phyloP scores from a whole-genome alignment of 2,797 vertebrate species.

The Nasua narica region DNA sequence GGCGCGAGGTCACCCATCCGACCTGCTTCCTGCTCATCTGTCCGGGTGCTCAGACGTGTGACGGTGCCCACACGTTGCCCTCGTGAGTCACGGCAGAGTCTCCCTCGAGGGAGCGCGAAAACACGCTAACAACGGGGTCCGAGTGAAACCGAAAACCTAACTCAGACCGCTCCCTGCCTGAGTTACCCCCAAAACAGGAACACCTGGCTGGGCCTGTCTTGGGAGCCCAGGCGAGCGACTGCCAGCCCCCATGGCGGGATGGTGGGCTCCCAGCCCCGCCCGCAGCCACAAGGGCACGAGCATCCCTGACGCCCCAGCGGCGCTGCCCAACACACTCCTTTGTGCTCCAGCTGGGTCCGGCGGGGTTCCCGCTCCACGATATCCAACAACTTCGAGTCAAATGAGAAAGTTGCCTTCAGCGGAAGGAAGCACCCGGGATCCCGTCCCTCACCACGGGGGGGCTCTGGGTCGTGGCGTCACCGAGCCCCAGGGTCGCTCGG shows the following conservation, averaged over 20 bases:
- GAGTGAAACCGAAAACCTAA: fast-evolving
- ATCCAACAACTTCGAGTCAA: fast-evolving
- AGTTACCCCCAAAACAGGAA: fast-evolving
- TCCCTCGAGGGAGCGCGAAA: background rate
- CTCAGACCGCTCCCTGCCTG: fast-evolving
- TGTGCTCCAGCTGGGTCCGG: fast-evolving
- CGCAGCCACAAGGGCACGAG: fast-evolving
- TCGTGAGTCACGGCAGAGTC: fast-evolving
- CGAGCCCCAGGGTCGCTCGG: fast-evolving
- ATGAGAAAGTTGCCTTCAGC: too few species aligned
- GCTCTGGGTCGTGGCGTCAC: fast-evolving
- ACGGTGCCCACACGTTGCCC: fast-evolving
- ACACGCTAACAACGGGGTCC: too few species aligned
- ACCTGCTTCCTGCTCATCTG: background rate
- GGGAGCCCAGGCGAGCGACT: fast-evolving
- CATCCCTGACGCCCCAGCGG: background rate
- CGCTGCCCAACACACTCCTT: too few species aligned
- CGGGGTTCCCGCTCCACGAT: fast-evolving
- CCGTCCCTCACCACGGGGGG: fast-evolving
- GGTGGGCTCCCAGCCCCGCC: fast-evolving
- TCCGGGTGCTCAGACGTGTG: fast-evolving
- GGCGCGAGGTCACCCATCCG: background rate
- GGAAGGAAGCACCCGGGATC: fast-evolving
- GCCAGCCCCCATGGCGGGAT: fast-evolving
- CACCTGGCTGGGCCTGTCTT: too few species aligned